Conservation (phyloP, 2,113 vertebrate species). For the Tachuris rubrigastra region DNA sequence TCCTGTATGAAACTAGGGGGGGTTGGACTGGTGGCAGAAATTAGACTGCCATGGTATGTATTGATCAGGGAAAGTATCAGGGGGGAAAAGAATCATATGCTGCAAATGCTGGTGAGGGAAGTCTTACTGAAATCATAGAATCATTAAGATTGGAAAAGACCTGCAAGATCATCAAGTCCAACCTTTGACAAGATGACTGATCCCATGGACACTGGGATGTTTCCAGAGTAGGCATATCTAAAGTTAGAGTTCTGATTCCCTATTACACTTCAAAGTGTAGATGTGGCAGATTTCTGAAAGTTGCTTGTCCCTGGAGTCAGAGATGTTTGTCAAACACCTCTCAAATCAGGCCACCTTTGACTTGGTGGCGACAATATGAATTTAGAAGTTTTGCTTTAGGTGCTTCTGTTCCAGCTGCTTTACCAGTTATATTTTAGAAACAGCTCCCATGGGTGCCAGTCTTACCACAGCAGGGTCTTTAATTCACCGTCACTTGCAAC, state of each 20-base stretch:
- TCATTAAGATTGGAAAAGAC: neutral
- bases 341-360: neutral
- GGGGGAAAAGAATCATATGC: fast-evolving
- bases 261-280: neutral
- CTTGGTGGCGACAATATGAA: neutral
- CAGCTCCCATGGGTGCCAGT: neutral
- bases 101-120: neutral
- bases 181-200: neutral
- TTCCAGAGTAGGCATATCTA: neutral
- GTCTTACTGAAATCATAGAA: neutral
- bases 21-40: neutral
- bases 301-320: neutral
- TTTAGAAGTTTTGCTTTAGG: neutral
- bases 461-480: neutral
- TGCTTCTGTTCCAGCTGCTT: neutral
- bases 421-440: neutral
- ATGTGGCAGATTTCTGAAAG: neutral
- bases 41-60: neutral
- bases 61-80: neutral
- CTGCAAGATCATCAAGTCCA: neutral
- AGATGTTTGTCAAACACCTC: neutral
- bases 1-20: neutral
- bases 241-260: neutral
- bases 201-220: neutral
- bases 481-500: neutral